Conservation (phyloP, 2,113 vertebrate species). For the Platysteira castanea region DNA sequence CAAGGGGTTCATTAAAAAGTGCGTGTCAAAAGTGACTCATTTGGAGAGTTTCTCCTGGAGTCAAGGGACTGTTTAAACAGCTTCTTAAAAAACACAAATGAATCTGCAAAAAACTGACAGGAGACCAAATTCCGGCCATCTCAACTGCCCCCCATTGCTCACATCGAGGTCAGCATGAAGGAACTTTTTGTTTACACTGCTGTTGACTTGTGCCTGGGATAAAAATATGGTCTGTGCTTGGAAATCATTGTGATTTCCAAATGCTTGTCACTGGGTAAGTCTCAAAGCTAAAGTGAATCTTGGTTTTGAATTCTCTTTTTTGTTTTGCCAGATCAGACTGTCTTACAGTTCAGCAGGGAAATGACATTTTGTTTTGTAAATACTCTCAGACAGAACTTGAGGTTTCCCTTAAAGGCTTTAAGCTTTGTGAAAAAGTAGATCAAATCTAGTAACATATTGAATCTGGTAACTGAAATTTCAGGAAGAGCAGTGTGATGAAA, state of each 20-base stretch:
- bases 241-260: not conserved
- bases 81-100: not conserved
- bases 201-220: not conserved
- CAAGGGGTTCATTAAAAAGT: not conserved
- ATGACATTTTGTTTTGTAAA: slow-evolving; percentile 14
- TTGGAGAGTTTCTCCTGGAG: not conserved
- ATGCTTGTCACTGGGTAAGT: not conserved
- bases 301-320: not conserved
- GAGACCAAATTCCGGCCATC: not conserved
- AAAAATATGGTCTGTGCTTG: not conserved
- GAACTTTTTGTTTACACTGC: not conserved
- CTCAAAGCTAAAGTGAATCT: not conserved
- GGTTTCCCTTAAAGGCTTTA: not conserved
- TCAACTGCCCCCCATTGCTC: not conserved
- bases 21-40: not conserved
- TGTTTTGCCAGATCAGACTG: not conserved
- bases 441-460: not conserved
- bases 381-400: not conserved
- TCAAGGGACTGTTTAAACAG: not conserved
- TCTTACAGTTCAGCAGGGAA: not conserved
- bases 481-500: not conserved
- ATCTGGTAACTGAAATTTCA: not conserved
- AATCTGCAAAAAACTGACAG: not conserved
- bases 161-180: not conserved
- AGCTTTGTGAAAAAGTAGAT: not conserved